phyloP scores from a whole-genome alignment of 2,888 invertebrate genomes.

The Chesias legatella region DNA sequence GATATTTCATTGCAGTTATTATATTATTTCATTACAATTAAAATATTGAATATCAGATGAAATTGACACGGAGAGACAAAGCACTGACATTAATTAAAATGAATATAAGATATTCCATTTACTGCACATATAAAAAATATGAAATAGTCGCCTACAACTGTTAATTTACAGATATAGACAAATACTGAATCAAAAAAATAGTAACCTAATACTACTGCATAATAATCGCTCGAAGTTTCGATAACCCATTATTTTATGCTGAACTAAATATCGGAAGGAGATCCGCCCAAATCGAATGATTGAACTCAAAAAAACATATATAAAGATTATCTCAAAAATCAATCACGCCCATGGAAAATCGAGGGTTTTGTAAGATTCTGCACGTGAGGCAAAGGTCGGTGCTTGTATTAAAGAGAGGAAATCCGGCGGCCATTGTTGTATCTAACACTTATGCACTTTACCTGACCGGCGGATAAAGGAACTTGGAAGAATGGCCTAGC shows the following conservation, averaged over 20 bases:
- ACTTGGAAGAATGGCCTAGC: conserved; percentile 47
- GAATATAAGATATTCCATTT: too few species aligned
- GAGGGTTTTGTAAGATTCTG: conserved; percentile 66
- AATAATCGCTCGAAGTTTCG: conserved; percentile 13
- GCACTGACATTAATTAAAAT: too few species aligned
- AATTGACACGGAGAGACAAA: too few species aligned
- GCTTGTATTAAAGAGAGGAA: conserved; percentile 77
- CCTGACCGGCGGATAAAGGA: conserved; percentile 73
- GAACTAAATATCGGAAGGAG: conserved; percentile 41
- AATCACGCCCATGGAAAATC: conserved; percentile 78
- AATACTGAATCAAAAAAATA: too few species aligned
- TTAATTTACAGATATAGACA: too few species aligned
- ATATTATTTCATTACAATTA: too few species aligned
- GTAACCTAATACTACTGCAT: background rate
- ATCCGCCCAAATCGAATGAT: conserved; percentile 51
- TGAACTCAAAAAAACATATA: conserved; percentile 43
- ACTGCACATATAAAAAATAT: too few species aligned
- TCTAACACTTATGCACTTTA: conserved; percentile 70
- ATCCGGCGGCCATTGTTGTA: conserved; percentile 75
- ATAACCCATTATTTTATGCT: conserved; percentile 26
- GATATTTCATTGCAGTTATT: background rate
- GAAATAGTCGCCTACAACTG: too few species aligned
- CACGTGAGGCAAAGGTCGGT: conserved; percentile 75
- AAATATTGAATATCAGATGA: too few species aligned
- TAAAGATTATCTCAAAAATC: conserved; percentile 74